These are phyloP conservation scores for Takifugu rubripes DNA, from an alignment of 2,797 vertebrate genomes.

Conservation along the genomic window DNA sequence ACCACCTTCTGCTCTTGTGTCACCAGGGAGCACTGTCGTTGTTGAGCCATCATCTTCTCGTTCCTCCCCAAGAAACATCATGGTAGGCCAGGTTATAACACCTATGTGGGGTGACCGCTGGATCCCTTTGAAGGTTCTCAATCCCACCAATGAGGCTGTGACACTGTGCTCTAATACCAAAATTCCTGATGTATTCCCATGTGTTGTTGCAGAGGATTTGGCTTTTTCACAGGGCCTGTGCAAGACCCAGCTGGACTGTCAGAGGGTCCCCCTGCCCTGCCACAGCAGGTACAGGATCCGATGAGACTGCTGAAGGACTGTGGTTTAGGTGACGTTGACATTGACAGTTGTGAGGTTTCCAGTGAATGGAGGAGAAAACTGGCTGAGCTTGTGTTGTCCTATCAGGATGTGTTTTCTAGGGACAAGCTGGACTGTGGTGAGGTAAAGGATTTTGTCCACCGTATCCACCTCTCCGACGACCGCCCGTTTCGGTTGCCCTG, in stretches of 20 bases:
- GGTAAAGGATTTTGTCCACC: neutral
- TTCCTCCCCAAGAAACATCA: neutral
- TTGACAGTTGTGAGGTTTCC: too few species aligned
- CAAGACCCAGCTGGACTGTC: neutral
- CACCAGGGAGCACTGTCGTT: neutral
- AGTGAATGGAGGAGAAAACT: too few species aligned
- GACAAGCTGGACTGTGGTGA: neutral
- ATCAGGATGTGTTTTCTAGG: neutral
- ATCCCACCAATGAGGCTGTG: neutral
- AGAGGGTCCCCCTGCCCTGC: neutral
- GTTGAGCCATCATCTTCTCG: neutral
- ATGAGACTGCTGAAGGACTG: neutral
- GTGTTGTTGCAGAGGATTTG: neutral
- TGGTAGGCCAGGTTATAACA: neutral
- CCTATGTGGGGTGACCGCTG: neutral
- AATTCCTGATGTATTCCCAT: slow-evolving; percentile 1
- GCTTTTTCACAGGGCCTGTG: neutral
- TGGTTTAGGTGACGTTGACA: too few species aligned
- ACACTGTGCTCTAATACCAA: too few species aligned
- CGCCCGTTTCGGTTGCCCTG: neutral
- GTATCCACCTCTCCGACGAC: neutral
- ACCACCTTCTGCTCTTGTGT: neutral
- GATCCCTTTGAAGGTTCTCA: neutral
- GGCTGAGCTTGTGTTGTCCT: neutral
- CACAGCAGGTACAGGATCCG: neutral